phyloP scores from a whole-genome alignment of 2,888 invertebrate species.

The Lacanobia wlatinum region DNA sequence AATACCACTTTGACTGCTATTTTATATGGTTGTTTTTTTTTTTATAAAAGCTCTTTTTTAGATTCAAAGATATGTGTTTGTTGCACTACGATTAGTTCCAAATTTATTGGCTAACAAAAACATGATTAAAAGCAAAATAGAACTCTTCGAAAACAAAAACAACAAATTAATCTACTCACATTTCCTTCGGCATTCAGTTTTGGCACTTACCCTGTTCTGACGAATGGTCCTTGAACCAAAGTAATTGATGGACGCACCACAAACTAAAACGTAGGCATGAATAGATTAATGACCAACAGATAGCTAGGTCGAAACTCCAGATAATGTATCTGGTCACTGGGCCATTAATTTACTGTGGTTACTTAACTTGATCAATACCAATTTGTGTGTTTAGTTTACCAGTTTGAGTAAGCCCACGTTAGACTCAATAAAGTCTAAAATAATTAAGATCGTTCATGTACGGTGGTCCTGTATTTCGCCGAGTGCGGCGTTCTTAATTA shows the following conservation, averaged over 20 bases:
- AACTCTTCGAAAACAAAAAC: conserved; percentile 29
- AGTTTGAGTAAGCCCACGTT: conserved; percentile 54
- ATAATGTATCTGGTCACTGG: conserved; percentile 88
- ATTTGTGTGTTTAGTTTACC: conserved; percentile 74
- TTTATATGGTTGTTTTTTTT: no score
- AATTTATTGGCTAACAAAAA: not conserved
- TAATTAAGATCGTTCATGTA: conserved; percentile 60
- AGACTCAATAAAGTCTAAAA: conserved; percentile 66
- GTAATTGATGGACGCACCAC: conserved; percentile 84
- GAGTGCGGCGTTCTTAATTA: conserved; percentile 46
- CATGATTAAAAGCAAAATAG: not conserved
- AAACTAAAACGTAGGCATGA: conserved; percentile 84
- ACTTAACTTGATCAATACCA: conserved; percentile 87
- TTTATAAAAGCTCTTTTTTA: no score
- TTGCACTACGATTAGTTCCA: not conserved
- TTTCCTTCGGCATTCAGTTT: conserved; percentile 61
- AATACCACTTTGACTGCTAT: no score
- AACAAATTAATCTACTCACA: conserved; percentile 48
- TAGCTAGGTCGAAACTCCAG: conserved; percentile 84
- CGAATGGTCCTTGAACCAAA: conserved; percentile 79
- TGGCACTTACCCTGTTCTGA: conserved; percentile 74
- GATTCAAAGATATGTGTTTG: no score
- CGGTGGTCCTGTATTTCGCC: conserved; percentile 37
- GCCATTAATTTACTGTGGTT: conserved; percentile 87
- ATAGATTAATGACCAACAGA: conserved; percentile 87